Conservation (phyloP, 2,113 vertebrate genomes). For the Lethenteron reissneri region DNA sequence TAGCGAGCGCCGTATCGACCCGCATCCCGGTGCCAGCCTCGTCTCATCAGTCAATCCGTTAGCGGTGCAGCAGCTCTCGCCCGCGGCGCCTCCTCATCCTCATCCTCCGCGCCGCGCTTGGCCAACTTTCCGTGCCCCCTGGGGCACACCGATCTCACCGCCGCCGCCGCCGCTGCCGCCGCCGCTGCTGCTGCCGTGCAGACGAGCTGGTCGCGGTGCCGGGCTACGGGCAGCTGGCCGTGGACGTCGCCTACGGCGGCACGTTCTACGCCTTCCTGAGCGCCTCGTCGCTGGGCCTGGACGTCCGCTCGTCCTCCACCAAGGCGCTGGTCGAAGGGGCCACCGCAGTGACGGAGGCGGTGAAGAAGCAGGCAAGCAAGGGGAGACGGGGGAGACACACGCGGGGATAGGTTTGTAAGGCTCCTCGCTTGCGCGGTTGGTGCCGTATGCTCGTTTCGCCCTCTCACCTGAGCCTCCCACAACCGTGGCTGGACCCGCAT, state of each 20-base stretch:
- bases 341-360: conserved; percentile 35
- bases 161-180: too few relatives aligned
- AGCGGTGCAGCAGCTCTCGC: too few relatives aligned
- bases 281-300: conserved; percentile 41
- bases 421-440: not conserved
- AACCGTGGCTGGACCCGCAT: too few relatives aligned
- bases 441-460: too few relatives aligned
- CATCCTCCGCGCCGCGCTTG: too few relatives aligned
- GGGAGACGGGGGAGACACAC: not conserved
- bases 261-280: conserved; percentile 64
- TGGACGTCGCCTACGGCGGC: conserved; percentile 66
- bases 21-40: too few relatives aligned
- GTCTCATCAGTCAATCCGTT: too few relatives aligned
- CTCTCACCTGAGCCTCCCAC: too few relatives aligned
- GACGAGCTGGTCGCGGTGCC: conserved; percentile 39
- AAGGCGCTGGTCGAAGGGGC: conserved; percentile 47
- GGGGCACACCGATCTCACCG: too few relatives aligned
- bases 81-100: too few relatives aligned
- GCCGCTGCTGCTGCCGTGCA: conserved; percentile 15
- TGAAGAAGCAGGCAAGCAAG: conserved; percentile 44
- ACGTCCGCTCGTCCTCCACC: conserved; percentile 39
- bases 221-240: conserved; percentile 31
- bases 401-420: not conserved
- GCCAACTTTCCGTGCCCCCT: too few relatives aligned
- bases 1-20: too few relatives aligned